Conservation (phyloP, 2,797 vertebrate genomes). For the Aeoliscus strigatus region DNA sequence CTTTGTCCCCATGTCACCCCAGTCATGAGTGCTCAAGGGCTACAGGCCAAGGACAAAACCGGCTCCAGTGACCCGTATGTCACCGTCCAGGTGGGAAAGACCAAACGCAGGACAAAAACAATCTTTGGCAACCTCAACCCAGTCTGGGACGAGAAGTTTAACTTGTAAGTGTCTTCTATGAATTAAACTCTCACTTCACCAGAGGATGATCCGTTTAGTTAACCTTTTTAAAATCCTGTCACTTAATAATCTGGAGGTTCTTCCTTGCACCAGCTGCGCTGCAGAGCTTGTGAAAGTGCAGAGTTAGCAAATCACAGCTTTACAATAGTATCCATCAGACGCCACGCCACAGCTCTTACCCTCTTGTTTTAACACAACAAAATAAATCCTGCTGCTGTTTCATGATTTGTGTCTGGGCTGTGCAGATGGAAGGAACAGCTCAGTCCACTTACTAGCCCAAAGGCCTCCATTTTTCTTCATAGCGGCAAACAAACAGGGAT, state of each 20-base stretch:
- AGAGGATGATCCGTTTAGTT: not conserved
- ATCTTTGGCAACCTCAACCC: slow-evolving; percentile 98
- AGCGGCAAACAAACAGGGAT: not conserved
- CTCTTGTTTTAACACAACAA: slow-evolving; percentile 7
- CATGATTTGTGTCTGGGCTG: no score
- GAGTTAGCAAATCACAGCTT: slow-evolving; percentile 5
- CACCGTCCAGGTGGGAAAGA: slow-evolving; percentile 97
- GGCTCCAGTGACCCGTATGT: slow-evolving; percentile 97
- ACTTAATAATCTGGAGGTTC: slow-evolving; percentile 3
- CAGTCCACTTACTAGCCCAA: not conserved
- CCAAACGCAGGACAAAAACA: slow-evolving; percentile 93
- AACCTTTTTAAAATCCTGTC: slow-evolving; percentile 14
- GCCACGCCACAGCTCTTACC: slow-evolving; percentile 5
- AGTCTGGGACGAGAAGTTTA: slow-evolving; percentile 95
- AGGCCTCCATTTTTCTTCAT: not conserved
- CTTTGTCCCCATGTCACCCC: slow-evolving; percentile 21
- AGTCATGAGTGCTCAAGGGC: slow-evolving; percentile 96
- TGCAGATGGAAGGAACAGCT: no score
- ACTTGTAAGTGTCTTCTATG: slow-evolving; percentile 85
- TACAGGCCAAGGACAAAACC: slow-evolving; percentile 98
- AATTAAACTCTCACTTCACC: no score
- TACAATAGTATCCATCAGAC: slow-evolving; percentile 11
- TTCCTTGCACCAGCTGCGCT: slow-evolving; percentile 7
- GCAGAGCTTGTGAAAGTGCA: slow-evolving; percentile 2
- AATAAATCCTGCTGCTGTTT: slow-evolving; percentile 12